These are phyloP conservation scores for Poeciliopsis occidentalis DNA, from an alignment of 2,113 vertebrate genomes.

Conservation along the genomic window DNA sequence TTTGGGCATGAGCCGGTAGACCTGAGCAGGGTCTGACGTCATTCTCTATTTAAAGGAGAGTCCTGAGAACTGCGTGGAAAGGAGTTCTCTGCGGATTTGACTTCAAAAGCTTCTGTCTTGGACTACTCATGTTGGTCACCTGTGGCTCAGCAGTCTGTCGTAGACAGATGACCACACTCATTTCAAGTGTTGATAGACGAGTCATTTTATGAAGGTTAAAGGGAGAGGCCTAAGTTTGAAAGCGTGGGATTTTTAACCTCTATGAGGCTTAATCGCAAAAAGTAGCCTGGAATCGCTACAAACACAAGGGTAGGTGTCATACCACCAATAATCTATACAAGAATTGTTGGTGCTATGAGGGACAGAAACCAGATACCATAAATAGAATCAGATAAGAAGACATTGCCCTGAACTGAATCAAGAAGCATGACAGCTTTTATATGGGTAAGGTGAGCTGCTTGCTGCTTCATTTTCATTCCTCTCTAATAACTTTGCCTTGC, in stretches of 20 bases:
- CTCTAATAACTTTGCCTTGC: neutral
- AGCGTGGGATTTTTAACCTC: slow-evolving; percentile 10
- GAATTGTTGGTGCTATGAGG: slow-evolving; percentile 29
- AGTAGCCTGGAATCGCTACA: slow-evolving; percentile 11
- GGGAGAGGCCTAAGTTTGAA: slow-evolving; percentile 29
- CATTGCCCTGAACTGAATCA: slow-evolving; percentile 46
- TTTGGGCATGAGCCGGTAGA: slow-evolving; percentile 64
- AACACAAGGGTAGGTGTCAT: slow-evolving; percentile 19
- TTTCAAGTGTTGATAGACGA: slow-evolving; percentile 65
- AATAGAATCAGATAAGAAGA: slow-evolving; percentile 39
- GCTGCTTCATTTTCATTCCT: neutral
- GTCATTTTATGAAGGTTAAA: slow-evolving; percentile 67
- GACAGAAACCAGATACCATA: slow-evolving; percentile 18
- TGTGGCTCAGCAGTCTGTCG: slow-evolving; percentile 61
- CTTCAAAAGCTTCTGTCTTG: slow-evolving; percentile 65
- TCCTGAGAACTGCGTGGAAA: slow-evolving; percentile 70
- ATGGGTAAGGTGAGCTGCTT: no score
- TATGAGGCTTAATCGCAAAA: slow-evolving; percentile 5
- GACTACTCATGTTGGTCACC: slow-evolving; percentile 63
- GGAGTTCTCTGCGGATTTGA: slow-evolving; percentile 49
- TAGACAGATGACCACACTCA: slow-evolving; percentile 71
- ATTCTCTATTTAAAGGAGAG: slow-evolving; percentile 79
- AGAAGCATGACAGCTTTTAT: slow-evolving; percentile 40
- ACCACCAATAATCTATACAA: slow-evolving; percentile 4
- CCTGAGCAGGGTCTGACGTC: slow-evolving; percentile 75